Conservation (phyloP, 2,113 vertebrate genomes). For the Forbesichthys agassizii region DNA sequence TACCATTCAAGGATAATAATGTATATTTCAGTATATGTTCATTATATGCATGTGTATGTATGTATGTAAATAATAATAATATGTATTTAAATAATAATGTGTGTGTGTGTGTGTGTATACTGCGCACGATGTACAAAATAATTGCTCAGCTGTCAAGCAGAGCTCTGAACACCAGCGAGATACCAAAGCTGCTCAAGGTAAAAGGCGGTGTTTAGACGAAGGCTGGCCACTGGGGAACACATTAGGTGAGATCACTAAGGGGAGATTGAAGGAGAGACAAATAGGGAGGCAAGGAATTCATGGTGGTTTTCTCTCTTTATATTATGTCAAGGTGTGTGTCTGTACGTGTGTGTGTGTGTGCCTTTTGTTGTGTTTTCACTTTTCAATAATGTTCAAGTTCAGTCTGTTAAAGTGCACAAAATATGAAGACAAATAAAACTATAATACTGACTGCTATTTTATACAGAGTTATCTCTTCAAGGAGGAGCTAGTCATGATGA, state of each 20-base stretch:
- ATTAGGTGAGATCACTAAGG: constrained; percentile 53
- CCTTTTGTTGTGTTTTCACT: constrained; percentile 3
- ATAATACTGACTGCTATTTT: too few species aligned
- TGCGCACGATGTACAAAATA: constrained; percentile 8
- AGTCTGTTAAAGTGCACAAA: too few species aligned
- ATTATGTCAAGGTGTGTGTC: constrained; percentile 33
- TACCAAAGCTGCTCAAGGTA: constrained; percentile 42
- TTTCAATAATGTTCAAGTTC: constrained; percentile 5
- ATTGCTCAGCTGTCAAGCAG: constrained; percentile 24
- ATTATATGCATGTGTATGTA: constrained; percentile 17
- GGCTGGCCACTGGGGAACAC: constrained; percentile 51
- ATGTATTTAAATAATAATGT: neutral
- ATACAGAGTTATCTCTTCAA: too few species aligned
- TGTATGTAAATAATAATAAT: neutral
- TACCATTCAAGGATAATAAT: too few species aligned
- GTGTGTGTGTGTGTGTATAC: constrained; percentile 12
- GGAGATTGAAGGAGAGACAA: neutral
- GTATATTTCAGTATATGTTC: constrained; percentile 9
- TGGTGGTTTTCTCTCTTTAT: constrained; percentile 30
- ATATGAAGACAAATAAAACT: too few species aligned
- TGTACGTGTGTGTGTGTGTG: constrained; percentile 5
- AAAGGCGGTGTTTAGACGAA: constrained; percentile 43
- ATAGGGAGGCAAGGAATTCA: constrained; percentile 47
- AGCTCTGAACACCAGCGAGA: constrained; percentile 21
- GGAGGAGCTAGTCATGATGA: constrained; percentile 9